Base-by-base conservation (phyloP, 2,113 vertebrate species). In the Cyphomyrus plagiostoma region DNA sequence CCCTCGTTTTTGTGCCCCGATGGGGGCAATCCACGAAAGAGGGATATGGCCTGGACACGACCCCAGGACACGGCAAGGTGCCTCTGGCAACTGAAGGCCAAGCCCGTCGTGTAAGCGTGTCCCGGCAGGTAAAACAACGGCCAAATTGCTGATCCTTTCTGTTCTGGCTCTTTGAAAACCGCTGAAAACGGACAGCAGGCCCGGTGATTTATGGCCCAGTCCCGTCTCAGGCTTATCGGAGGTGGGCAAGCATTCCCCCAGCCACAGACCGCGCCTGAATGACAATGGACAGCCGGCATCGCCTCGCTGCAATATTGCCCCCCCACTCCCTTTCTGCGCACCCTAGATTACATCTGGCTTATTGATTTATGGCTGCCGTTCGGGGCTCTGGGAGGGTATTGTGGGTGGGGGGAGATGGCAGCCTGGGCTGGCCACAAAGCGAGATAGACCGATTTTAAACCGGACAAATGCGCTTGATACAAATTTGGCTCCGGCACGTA, bases 281-380 rank as follows among this genome's bases (percentile, higher is more conserved):
- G 97, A 99, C 98, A 99, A 98, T 97, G 95, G 97, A 97, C 95
- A 97, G 97, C 97, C 96, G 94, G 94, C 95, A 94, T 95, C 97
- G 97, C 98, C 98, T 98, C 97, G 95, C 96, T 96, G 93, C 82
- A 91, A 95, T 96, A 97, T 97, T 96, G 96, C 97, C 95, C 95
- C 94, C 95, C 94, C 94, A 95, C 93, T 94, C 95, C 96, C 96
- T 96, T 98, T 98, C 97, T 97, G 97, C 97, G 97, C 97, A 97
- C 96, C 94, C 94, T 96, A 98, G 97, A 99, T 99, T 98, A 98
- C 97, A 98, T 98, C 97, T 97, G 92, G 95, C 94, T 93, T 95
- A 96, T 97, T 99, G 98, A 99, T 99, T 99, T 98, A 99, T 97
- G 95, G 93, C 97, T 91, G 94, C 94, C 94, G 94, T 94, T 95